These are phyloP conservation scores for Narcine bancroftii DNA, from an alignment of 2,113 vertebrate species.

Conservation along the genomic window DNA sequence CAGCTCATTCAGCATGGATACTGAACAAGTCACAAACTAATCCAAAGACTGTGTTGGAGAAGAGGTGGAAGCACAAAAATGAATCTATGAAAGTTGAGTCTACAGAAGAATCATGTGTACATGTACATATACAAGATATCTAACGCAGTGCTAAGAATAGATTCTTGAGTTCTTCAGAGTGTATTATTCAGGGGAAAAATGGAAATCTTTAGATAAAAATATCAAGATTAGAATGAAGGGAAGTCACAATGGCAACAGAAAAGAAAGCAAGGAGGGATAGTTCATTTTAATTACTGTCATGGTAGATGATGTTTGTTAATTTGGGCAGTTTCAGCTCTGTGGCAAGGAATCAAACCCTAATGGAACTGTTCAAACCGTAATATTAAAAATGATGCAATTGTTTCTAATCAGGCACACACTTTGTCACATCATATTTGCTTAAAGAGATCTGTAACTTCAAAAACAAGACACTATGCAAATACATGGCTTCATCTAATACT, in stretches of 20 bases:
- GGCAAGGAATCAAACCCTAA: neutral
- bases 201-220: neutral
- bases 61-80: neutral
- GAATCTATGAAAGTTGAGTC: neutral
- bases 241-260: neutral
- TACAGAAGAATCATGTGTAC: neutral
- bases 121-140: neutral
- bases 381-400: neutral
- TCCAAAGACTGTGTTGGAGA: neutral
- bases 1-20: neutral
- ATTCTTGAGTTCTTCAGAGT: neutral
- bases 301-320: neutral
- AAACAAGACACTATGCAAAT: neutral
- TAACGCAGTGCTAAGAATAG: neutral
- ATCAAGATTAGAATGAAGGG: neutral
- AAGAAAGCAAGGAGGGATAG: too few species aligned
- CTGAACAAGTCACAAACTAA: neutral
- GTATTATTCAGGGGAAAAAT: neutral
- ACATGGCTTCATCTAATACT: neutral
- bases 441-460: neutral
- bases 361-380: neutral
- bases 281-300: neutral
- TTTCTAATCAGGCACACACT: neutral
- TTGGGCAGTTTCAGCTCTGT: neutral
- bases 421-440: neutral